phyloP scores from a whole-genome alignment of 2,113 vertebrate species.

The Raja brachyura region DNA sequence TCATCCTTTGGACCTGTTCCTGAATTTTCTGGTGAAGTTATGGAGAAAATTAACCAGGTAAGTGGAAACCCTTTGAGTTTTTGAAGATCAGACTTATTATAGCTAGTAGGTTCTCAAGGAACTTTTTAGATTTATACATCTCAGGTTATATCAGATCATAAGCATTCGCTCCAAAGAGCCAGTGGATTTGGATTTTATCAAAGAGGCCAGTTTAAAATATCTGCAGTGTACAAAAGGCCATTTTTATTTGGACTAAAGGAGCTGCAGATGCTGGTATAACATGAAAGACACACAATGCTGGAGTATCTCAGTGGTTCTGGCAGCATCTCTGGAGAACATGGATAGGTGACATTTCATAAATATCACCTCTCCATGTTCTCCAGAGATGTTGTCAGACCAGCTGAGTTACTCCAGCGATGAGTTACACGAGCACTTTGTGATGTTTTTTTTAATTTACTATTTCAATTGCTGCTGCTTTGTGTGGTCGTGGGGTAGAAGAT shows the following conservation, averaged over 20 bases:
- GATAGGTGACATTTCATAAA: too few species aligned
- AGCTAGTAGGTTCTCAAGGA: background rate
- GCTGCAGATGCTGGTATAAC: too few species aligned
- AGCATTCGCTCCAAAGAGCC: background rate
- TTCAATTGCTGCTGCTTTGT: slow-evolving; percentile 35
- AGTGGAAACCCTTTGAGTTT: background rate
- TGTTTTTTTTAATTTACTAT: too few species aligned
- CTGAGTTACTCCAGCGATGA: too few species aligned
- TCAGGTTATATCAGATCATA: background rate
- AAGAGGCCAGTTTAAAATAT: background rate
- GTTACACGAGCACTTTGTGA: too few species aligned
- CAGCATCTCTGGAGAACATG: too few species aligned
- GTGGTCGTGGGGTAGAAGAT: too few species aligned
- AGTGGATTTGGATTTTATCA: background rate
- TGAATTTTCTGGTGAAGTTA: slow-evolving; percentile 67
- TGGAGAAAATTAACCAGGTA: slow-evolving; percentile 67
- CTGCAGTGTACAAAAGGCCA: background rate
- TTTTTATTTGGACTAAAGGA: slow-evolving; percentile 12
- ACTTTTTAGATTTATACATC: background rate
- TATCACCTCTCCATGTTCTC: too few species aligned
- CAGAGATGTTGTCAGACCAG: too few species aligned
- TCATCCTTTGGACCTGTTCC: slow-evolving; percentile 76
- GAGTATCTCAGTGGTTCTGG: too few species aligned
- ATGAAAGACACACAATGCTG: too few species aligned
- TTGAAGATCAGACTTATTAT: background rate